Evolutionary conservation across 2,888 invertebrate species (phyloP).

Genomic region (Capitulum mitella): DNA sequence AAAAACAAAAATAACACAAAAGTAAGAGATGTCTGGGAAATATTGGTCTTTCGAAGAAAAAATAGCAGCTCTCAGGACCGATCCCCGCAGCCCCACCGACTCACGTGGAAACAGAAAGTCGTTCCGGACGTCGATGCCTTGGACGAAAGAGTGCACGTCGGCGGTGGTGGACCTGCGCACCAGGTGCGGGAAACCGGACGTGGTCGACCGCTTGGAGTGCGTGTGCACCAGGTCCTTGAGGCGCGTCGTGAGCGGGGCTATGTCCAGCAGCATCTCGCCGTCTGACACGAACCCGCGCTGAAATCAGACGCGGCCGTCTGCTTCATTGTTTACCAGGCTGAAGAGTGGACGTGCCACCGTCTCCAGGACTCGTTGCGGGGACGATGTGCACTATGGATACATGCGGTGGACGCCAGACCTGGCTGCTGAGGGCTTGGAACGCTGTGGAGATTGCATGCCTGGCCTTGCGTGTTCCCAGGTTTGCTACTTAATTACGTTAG

Average conservation of each 20-base stretch:
- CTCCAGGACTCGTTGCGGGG: neutral
- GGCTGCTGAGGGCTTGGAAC: too few species aligned
- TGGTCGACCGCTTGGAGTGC: neutral
- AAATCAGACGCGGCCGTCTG: neutral
- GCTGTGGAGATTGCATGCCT: neutral
- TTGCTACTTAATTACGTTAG: too few species aligned
- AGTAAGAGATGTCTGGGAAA: too few species aligned
- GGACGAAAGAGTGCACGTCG: neutral
- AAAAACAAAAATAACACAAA: too few species aligned
- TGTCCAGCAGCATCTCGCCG: neutral
- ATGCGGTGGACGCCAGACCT: neutral
- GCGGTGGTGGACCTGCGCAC: neutral
- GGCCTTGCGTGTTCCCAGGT: too few species aligned
- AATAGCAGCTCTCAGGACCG: too few species aligned
- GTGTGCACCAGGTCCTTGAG: neutral
- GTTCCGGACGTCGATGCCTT: neutral
- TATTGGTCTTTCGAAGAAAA: too few species aligned
- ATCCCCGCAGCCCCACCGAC: too few species aligned
- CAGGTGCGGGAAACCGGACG: neutral
- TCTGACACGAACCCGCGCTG: constrained; percentile 5
- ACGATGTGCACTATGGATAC: neutral
- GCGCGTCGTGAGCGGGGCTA: neutral
- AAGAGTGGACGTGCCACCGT: neutral
- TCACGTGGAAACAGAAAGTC: neutral
- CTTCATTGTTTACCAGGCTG: neutral